Evolutionary conservation across 64 coral and sea anemone species (phyloP).

Genomic region (Orbicella faveolata): DNA sequence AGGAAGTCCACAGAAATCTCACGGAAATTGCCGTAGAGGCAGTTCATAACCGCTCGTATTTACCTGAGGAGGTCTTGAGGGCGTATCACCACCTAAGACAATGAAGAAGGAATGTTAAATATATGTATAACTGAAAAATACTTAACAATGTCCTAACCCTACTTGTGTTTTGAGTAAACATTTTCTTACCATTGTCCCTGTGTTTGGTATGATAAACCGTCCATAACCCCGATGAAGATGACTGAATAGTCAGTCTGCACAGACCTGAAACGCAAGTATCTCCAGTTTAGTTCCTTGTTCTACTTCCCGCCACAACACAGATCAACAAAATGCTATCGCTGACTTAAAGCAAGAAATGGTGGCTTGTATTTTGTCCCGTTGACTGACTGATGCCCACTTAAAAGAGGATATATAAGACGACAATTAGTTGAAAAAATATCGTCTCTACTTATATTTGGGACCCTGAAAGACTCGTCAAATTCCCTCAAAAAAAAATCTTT

Average conservation of each 20-base stretch:
- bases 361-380: too few species aligned
- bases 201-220: conserved; percentile 76
- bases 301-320: too few species aligned
- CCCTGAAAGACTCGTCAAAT: too few species aligned
- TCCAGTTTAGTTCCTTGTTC: neutral
- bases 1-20: neutral
- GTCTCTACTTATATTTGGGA: too few species aligned
- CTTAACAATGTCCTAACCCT: too few species aligned
- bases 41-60: neutral
- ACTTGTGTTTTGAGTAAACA: too few species aligned
- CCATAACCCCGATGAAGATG: conserved; percentile 79
- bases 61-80: conserved; percentile 8
- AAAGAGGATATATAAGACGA: too few species aligned
- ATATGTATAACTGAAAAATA: neutral
- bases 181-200: conserved; percentile 30
- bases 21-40: neutral
- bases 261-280: conserved; percentile 43
- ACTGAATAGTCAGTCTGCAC: conserved; percentile 77
- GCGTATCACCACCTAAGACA: conserved; percentile 8
- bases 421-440: too few species aligned
- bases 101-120: neutral
- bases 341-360: too few species aligned
- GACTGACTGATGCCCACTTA: too few species aligned
- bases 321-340: too few species aligned
- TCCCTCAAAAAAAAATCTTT: too few species aligned